Conservation (phyloP, 2,113 vertebrate species). For the Trinectes maculatus region DNA sequence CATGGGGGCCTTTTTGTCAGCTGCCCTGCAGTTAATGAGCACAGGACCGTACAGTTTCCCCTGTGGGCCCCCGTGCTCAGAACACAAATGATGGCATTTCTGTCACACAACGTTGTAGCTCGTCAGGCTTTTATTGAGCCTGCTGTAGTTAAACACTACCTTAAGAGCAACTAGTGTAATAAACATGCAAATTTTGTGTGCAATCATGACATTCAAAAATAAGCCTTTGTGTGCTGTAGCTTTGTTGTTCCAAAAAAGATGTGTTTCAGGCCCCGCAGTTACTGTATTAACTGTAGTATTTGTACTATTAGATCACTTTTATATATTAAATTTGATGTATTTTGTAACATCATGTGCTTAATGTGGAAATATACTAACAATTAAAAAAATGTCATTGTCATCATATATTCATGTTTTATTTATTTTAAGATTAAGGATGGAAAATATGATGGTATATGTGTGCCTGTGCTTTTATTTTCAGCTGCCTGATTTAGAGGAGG, state of each 20-base stretch:
- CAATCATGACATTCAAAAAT: not conserved
- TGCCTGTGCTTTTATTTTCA: no score
- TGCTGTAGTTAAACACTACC: slow-evolving; percentile 25
- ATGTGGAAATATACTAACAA: no score
- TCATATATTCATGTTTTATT: no score
- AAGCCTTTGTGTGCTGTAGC: not conserved
- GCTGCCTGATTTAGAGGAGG: no score
- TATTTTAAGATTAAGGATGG: no score
- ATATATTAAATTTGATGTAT: no score
- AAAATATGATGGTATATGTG: no score
- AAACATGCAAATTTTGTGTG: slow-evolving; percentile 33
- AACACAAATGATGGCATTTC: slow-evolving; percentile 38
- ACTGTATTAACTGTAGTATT: not conserved
- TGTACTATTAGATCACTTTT: no score
- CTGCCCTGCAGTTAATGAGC: slow-evolving; percentile 32
- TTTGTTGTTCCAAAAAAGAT: not conserved
- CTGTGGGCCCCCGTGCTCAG: slow-evolving; percentile 2
- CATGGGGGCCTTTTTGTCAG: slow-evolving; percentile 31
- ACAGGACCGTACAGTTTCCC: slow-evolving; percentile 15
- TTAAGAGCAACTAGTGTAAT: slow-evolving; percentile 16
- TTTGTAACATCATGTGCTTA: no score
- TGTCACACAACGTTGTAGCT: slow-evolving; percentile 1
- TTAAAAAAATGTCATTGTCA: no score
- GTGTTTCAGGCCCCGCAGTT: not conserved
- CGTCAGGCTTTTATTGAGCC: slow-evolving; percentile 31